phyloP scores from a whole-genome alignment of 2,888 invertebrate genomes.

The Eristalis pertinax region DNA sequence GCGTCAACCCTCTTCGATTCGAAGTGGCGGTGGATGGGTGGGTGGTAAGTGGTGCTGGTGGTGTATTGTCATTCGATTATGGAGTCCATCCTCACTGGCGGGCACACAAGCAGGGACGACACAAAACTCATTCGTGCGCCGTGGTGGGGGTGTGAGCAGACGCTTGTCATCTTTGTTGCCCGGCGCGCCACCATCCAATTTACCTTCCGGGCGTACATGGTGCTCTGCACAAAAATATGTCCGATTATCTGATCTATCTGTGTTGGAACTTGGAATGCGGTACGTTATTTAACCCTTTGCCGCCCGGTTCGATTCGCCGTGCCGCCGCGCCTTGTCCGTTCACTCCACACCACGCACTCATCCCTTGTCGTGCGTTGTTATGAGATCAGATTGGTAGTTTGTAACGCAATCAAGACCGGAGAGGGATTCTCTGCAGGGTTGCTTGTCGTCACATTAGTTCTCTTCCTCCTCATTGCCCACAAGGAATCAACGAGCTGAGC shows the following conservation, averaged over 20 bases:
- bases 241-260: constrained; percentile 49
- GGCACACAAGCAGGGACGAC: constrained; percentile 22
- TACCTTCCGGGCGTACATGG: constrained; percentile 19
- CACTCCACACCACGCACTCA: neutral
- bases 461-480: neutral
- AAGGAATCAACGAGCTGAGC: constrained; percentile 36
- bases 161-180: constrained; percentile 36
- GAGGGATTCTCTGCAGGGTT: constrained; percentile 34
- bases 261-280: constrained; percentile 48
- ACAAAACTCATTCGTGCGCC: constrained; percentile 31
- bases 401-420: constrained; percentile 43
- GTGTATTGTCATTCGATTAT: constrained; percentile 51
- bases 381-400: constrained; percentile 65
- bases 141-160: neutral
- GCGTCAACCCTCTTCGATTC: neutral
- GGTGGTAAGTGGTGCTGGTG: neutral
- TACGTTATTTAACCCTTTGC: constrained; percentile 53
- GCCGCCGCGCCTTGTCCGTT: neutral
- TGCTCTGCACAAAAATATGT: constrained; percentile 48
- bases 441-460: constrained; percentile 18
- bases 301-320: constrained; percentile 36
- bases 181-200: neutral
- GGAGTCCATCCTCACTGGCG: constrained; percentile 32
- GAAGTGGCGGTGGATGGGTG: neutral
- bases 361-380: constrained; percentile 46